phyloP scores from a whole-genome alignment of 1,140 invertebrate species.

The Drosophila eugracilis region DNA sequence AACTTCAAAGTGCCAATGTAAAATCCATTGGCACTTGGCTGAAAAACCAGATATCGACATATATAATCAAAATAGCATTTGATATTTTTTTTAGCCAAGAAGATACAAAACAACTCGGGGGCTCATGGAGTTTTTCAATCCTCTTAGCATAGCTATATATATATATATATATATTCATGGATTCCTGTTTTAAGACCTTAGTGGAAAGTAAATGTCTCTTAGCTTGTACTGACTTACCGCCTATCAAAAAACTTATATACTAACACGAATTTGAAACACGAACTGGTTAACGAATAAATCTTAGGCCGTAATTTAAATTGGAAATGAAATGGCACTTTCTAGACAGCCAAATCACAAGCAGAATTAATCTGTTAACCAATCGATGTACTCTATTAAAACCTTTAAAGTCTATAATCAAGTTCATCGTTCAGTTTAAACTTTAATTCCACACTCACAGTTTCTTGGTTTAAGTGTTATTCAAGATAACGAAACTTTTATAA shows the following conservation, averaged over 20 bases:
- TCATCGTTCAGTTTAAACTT: constrained; percentile 7
- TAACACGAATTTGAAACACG: constrained; percentile 31
- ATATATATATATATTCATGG: constrained; percentile 8
- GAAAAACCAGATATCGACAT: constrained; percentile 12
- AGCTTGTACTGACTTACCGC: constrained; percentile 8
- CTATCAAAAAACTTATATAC: constrained; percentile 23
- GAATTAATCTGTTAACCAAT: constrained; percentile 14
- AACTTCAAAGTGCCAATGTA: constrained; percentile 22
- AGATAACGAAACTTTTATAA: constrained; percentile 63
- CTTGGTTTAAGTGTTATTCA: constrained; percentile 26
- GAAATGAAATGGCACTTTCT: constrained; percentile 65
- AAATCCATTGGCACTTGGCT: constrained; percentile 32
- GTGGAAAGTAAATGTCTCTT: constrained; percentile 43
- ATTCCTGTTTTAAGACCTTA: constrained; percentile 14
- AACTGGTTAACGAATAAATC: constrained; percentile 30
- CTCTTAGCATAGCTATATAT: constrained; percentile 19
- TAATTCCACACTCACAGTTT: constrained; percentile 49
- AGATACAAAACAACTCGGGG: constrained; percentile 26
- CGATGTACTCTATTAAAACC: too few species aligned
- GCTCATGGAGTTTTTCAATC: constrained; percentile 23
- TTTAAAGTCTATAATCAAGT: too few species aligned
- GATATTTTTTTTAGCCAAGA: constrained; percentile 16
- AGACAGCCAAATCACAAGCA: constrained; percentile 48
- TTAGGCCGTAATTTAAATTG: constrained; percentile 31
- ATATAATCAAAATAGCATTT: constrained; percentile 4